Evolutionary conservation across 2,888 invertebrate genomes (phyloP).

Genomic region (Protodeltote pygarga): DNA sequence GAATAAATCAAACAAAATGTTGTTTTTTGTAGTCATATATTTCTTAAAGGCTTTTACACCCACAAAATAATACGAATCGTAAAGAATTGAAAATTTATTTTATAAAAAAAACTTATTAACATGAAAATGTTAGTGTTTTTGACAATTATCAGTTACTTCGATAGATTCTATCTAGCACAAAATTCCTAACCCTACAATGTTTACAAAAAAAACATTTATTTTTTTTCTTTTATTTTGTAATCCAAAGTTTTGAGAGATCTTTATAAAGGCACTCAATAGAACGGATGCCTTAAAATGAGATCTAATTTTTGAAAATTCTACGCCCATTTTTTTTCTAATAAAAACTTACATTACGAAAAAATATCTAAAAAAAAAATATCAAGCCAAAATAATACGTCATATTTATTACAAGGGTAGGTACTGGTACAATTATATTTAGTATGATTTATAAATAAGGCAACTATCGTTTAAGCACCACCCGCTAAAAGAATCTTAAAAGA

Average conservation of each 20-base stretch:
- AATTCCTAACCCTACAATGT: slow-evolving; percentile 64
- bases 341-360: slow-evolving; percentile 57
- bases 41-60: slow-evolving; percentile 69
- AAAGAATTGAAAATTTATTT: slow-evolving; percentile 73
- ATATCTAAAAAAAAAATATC: slow-evolving; percentile 64
- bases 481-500: slow-evolving; percentile 69
- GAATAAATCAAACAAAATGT: slow-evolving; percentile 39
- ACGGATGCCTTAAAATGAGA: slow-evolving; percentile 76
- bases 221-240: slow-evolving; percentile 58
- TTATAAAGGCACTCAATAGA: slow-evolving; percentile 68
- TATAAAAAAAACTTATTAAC: slow-evolving; percentile 67
- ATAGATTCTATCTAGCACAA: slow-evolving; percentile 55
- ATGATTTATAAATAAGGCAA: slow-evolving; percentile 59
- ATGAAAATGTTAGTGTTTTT: slow-evolving; percentile 73
- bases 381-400: slow-evolving; percentile 79
- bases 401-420: slow-evolving; percentile 74
- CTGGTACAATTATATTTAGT: slow-evolving; percentile 55
- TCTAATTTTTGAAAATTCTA: slow-evolving; percentile 79
- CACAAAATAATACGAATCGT: slow-evolving; percentile 72
- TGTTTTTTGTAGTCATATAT: slow-evolving; percentile 70
- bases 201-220: slow-evolving; percentile 60
- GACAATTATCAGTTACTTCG: slow-evolving; percentile 63
- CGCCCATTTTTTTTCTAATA: slow-evolving; percentile 70
- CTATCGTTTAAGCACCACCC: slow-evolving; percentile 81
- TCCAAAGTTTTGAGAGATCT: slow-evolving; percentile 81